These are phyloP conservation scores for Kradibia gibbosae DNA, from an alignment of 1,140 invertebrate species.

Conservation along the genomic window DNA sequence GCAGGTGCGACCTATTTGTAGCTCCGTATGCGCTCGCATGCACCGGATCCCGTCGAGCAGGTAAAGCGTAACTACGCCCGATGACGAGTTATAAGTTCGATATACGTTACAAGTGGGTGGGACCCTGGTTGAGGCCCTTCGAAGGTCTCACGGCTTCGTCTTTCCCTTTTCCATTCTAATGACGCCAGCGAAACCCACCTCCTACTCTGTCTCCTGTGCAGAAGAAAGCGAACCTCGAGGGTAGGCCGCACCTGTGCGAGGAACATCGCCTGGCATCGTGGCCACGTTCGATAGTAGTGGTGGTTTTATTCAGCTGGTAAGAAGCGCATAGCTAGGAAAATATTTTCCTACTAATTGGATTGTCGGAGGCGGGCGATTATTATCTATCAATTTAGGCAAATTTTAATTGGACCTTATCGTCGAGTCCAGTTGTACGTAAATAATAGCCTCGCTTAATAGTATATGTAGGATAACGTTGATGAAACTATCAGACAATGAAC, in stretches of 20 bases:
- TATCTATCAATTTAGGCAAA: not conserved
- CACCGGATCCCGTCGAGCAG: not conserved
- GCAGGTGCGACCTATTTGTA: conserved; percentile 58
- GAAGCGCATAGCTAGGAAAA: not conserved
- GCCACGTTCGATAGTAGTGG: no score
- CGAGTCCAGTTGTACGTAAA: not conserved
- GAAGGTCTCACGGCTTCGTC: conserved; percentile 7
- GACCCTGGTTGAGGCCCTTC: not conserved
- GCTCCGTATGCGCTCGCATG: conserved; percentile 14
- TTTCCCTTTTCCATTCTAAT: conserved; percentile 37
- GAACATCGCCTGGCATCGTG: not conserved
- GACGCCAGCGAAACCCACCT: not conserved
- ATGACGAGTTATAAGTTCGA: conserved; percentile 27
- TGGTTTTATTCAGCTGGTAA: not conserved
- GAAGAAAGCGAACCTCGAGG: conserved; percentile 3
- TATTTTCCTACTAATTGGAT: not conserved
- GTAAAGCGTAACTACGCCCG: not conserved
- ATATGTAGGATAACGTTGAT: not conserved
- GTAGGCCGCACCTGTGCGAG: not conserved
- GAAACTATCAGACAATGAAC: not conserved
- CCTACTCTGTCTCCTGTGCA: not conserved
- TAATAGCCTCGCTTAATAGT: not conserved
- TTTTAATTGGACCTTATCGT: not conserved
- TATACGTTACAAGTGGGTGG: not conserved
- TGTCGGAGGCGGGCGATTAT: not conserved